phyloP scores from a whole-genome alignment of 2,113 vertebrate genomes.

The Passer domesticus region DNA sequence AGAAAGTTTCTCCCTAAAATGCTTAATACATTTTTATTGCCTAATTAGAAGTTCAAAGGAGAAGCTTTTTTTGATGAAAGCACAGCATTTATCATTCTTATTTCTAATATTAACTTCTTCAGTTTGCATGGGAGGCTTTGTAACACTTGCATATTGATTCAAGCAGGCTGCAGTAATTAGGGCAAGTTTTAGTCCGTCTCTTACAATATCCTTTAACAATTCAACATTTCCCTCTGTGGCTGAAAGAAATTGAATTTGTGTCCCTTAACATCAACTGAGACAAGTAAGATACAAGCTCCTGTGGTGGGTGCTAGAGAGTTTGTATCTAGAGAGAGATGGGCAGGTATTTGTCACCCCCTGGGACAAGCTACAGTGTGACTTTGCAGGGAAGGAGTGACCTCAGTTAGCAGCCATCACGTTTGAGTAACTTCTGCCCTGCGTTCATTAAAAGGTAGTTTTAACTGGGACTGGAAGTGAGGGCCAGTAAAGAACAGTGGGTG shows the following conservation, averaged over 20 bases:
- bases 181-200: neutral
- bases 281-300: neutral
- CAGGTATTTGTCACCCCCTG: neutral
- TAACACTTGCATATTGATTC: neutral
- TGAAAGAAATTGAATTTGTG: neutral
- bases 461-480: neutral
- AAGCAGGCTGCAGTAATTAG: neutral
- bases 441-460: neutral
- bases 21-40: neutral
- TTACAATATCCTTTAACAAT: neutral
- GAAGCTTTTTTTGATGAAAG: neutral
- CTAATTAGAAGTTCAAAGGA: neutral
- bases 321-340: neutral
- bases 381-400: neutral
- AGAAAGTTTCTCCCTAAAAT: neutral
- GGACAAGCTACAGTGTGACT: neutral
- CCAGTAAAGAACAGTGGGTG: neutral
- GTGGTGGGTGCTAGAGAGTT: neutral
- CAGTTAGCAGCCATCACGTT: rapidly evolving
- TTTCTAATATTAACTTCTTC: neutral
- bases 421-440: rapidly evolving
- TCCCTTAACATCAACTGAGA: neutral
- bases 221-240: neutral
- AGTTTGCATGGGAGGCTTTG: neutral
- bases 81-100: neutral